phyloP scores from a whole-genome alignment of 2,888 invertebrate genomes.

The Alcis repandata region DNA sequence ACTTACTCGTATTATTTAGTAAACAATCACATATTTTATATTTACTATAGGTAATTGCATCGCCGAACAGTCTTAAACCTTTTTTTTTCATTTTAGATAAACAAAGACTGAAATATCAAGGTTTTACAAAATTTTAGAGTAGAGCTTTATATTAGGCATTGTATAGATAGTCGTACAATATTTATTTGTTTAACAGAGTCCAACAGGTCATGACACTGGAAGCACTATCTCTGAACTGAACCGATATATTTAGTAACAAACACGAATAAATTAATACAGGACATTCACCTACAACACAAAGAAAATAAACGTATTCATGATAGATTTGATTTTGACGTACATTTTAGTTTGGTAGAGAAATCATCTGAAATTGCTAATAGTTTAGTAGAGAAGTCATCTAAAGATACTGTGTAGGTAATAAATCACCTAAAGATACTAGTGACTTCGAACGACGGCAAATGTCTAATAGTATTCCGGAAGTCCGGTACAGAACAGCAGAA shows the following conservation, averaged over 20 bases:
- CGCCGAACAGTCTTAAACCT: no score
- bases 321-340: not conserved
- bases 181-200: slow-evolving; percentile 16
- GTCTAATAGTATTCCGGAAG: slow-evolving; percentile 78
- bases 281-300: slow-evolving; percentile 40
- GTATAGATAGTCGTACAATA: not conserved
- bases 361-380: no score
- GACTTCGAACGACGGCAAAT: slow-evolving; percentile 84
- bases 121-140: no score
- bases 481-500: slow-evolving; percentile 88
- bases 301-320: not conserved
- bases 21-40: not conserved
- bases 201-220: slow-evolving; percentile 23
- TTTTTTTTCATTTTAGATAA: no score
- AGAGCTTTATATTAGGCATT: no score
- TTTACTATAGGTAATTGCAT: not conserved
- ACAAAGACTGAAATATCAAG: no score
- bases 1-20: no score
- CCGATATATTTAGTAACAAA: slow-evolving; percentile 23
- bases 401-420: no score
- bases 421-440: slow-evolving; percentile 65
- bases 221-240: slow-evolving; percentile 32
- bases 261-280: slow-evolving; percentile 41
- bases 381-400: no score
- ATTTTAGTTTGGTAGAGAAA: not conserved